Base-by-base conservation (phyloP, 92 coral and sea anemone species). In the Virgularia gustaviana region DNA sequence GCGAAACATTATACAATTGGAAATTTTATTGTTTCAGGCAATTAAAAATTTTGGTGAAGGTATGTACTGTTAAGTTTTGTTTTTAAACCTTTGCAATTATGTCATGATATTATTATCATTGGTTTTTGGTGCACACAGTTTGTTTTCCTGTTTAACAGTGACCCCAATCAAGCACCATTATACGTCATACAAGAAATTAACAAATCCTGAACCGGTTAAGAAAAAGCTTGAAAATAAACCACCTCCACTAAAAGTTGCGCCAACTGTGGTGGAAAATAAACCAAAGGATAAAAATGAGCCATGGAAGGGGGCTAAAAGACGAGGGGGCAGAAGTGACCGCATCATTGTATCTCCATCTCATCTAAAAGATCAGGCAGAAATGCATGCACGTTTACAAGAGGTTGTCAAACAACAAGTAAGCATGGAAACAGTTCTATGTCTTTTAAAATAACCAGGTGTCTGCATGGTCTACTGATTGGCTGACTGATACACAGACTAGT, bases 21-120 rank as follows among this genome's bases (percentile, higher is more conserved):
- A 9, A 49, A 43, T 2, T 22, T 78, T 70, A 52, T n/a, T n/a
- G n/a, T n/a, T 65, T 42, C 65, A 87, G 83, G 65, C 39, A 45
- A 81, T 89, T 24, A 73, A 82, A 70, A 86, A 52, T 75, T 91
- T 82, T 89, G 97, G 97, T 36, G 83, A 76, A 89, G 91, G 97
- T 91, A 76, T 77, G 79, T 35, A n/a, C n/a, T n/a, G n/a, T n/a
- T n/a, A n/a, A n/a, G n/a, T n/a, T n/a, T n/a, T n/a, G n/a, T n/a
- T n/a, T n/a, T n/a, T n/a, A n/a, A n/a, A n/a, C n/a, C n/a, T n/a
- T n/a, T n/a, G n/a, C n/a, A n/a, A n/a, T n/a, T n/a, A n/a, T n/a
- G n/a, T n/a, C n/a, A n/a, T n/a, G n/a, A n/a, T n/a, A n/a, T n/a
- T n/a, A n/a, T n/a, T n/a, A n/a, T n/a, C n/a, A n/a, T n/a, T n/a